Percentiles rank a stretch among this genome's conserved stretches.
phyloP scores from a whole-genome alignment of 2,888 invertebrate species.

The Tiphia femorata region DNA sequence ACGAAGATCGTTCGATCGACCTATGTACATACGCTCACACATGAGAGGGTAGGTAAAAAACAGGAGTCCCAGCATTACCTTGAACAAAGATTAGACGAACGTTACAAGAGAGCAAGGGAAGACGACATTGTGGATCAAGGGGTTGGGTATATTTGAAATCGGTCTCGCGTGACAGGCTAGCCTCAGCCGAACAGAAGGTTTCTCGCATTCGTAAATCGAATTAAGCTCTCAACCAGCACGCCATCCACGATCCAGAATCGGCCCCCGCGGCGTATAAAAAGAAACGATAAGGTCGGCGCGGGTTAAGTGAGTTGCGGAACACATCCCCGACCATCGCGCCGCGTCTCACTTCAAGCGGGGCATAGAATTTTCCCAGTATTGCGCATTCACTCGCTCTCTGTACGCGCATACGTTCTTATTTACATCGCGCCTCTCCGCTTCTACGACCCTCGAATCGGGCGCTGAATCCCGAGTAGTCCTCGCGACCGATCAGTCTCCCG shows the following conservation, averaged over 20 bases:
- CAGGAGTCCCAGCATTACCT: background rate
- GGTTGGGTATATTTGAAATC: conserved; percentile 16
- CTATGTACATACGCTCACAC: no score
- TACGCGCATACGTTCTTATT: no score
- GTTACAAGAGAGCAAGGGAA: conserved; percentile 2
- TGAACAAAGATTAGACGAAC: background rate
- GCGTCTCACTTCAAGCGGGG: conserved; percentile 65
- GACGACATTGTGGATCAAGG: conserved; percentile 1
- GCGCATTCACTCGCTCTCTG: conserved; percentile 10
- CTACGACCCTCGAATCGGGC: no score
- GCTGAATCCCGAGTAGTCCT: no score
- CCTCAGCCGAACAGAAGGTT: conserved; percentile 66
- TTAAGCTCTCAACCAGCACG: conserved; percentile 66
- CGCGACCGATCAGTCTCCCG: no score
- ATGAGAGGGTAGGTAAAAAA: no score
- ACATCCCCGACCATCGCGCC: conserved; percentile 56
- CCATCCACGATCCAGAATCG: conserved; percentile 52
- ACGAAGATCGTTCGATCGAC: no score
- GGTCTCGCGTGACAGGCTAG: conserved; percentile 63
- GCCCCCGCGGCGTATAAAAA: conserved; percentile 58
- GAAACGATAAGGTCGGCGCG: conserved; percentile 20
- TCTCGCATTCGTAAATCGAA: conserved; percentile 64
- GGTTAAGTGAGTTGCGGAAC: conserved; percentile 66
- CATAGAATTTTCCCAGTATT: background rate
- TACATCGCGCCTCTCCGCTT: no score